A percentile compares a stretch with the other conserved stretches of the same genome.
Evolutionary conservation across 2,797 vertebrate genomes (phyloP).

Genomic region (Spheniscus humboldti): DNA sequence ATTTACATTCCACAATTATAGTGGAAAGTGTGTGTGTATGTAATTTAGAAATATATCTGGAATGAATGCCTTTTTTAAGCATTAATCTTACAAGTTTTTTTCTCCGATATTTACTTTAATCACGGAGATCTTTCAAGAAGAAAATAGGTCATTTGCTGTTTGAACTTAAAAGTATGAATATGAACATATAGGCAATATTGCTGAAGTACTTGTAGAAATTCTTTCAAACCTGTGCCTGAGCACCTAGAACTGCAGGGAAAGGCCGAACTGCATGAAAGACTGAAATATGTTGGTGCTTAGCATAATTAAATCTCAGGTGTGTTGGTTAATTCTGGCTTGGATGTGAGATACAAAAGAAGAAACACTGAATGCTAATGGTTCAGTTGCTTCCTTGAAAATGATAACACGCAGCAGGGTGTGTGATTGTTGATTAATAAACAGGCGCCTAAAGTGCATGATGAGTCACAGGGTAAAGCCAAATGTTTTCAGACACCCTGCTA

Average conservation of each 20-base stretch:
- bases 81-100: neutral
- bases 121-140: neutral
- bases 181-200: neutral
- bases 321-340: constrained; percentile 16
- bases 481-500: neutral
- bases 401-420: neutral
- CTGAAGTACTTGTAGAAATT: neutral
- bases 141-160: neutral
- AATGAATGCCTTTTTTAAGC: neutral
- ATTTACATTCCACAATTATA: neutral
- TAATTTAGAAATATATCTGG: neutral
- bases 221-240: neutral
- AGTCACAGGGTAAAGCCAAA: constrained; percentile 15
- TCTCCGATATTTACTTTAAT: neutral
- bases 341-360: neutral
- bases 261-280: neutral
- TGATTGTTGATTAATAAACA: constrained; percentile 40
- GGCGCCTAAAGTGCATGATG: neutral
- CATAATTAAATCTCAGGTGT: constrained; percentile 26
- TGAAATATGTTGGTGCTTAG: neutral
- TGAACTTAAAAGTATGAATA: neutral
- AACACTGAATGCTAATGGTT: neutral
- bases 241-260: neutral
- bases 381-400: constrained; percentile 26
- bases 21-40: neutral